Base-by-base conservation (phyloP, 2,888 invertebrate genomes). In the Colletes collaris region DNA sequence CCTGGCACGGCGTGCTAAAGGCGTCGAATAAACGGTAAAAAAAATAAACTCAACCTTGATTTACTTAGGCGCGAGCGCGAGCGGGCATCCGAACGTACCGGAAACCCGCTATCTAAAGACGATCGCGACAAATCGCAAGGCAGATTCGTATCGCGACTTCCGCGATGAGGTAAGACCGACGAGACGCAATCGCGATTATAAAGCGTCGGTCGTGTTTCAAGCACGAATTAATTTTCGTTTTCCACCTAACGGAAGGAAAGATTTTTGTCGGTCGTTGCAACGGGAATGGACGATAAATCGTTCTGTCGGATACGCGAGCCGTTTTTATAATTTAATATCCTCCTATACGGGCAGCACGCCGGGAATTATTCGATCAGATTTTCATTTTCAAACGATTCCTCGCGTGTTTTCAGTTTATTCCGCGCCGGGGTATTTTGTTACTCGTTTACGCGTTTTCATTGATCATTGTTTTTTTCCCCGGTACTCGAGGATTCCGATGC, bases 91-190 rank as follows among this genome's bases (percentile, higher is more conserved):
- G 40, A 76, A 79, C 75, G 75, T 56, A 46, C 79, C 66, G 79
- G 79, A 79, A 76, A 44, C 78, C 13, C 49, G 60, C 65, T 80
- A 80, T 80, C 80, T 53, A 53, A 73, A 78, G 78, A 78, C 79
- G 79, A 81, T 81, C 79, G 65, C 71, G 75, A 73, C 66, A 76
- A 77, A 79, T 81, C 73, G 80, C 55, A 19, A 75, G 77, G 73
- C 52, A 76, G 84, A 86, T 84, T 67, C 65, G 64, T 86, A 85
- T 81, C 85, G 78, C 46, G 58, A 78, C 82, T 84, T 84, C 84
- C 84, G 83, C 76, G 78, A 76, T 85, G 80, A 76, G 70, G 78
- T 72, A 76, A 85, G 67, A 66, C 69, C 49, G 49, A 19, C 58
- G 52, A 65, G 68, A 56, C 55, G 79, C 53, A 73, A 70, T 52